Base-by-base conservation (phyloP, 2,888 invertebrate genomes). In the Standfussiana lucernea region DNA sequence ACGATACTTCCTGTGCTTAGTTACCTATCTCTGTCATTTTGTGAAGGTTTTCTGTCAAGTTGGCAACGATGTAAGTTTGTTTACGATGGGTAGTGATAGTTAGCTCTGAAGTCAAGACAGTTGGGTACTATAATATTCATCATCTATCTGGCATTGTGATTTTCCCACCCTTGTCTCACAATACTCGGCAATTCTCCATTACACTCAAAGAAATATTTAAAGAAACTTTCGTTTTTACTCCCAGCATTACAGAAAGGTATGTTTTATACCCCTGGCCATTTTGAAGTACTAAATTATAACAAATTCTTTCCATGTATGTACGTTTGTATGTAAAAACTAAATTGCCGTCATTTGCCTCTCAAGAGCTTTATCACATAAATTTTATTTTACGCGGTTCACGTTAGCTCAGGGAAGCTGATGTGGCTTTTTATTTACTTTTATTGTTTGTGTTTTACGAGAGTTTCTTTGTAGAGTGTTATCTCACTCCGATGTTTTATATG, bases 311-410 rank as follows among this genome's bases (percentile, higher is more conserved):
- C n/a, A 37, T 50, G 50, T 32, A 35, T 35, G n/a, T 59, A 75
- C 28, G 28, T 65, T 69, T 59, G 10, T 37, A 59, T 45, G 53
- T 82, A 59, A 35, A 70, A 61, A 61, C 37, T 37, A 32, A 81
- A 69, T 65, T 18, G 37, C 50, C 32, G 5, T 28, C 56, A 35
- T 80, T 69, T 59, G 18, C 42, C 37, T 68, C 37, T 40, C 37
- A 50, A 40, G 45, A 45, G 50, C 18, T 68, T 61, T 61, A 69
- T 53, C 53, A 61, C 47, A 80, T 15, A 71, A 59, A 65, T 15
- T 50, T 66, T n/a, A n/a, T 81, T 61, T 61, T 32, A 7, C 37
- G 37, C 65, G 45, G 68, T 56, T 62, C 13, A 62, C 35, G 35
- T 64, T 80, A 35, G 42, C 42, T 59, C n/a, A 8, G 47, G 40